These are phyloP conservation scores for Pseudomyrmex sp. DNA, from an alignment of 1,140 invertebrate species.

Conservation along the genomic window DNA sequence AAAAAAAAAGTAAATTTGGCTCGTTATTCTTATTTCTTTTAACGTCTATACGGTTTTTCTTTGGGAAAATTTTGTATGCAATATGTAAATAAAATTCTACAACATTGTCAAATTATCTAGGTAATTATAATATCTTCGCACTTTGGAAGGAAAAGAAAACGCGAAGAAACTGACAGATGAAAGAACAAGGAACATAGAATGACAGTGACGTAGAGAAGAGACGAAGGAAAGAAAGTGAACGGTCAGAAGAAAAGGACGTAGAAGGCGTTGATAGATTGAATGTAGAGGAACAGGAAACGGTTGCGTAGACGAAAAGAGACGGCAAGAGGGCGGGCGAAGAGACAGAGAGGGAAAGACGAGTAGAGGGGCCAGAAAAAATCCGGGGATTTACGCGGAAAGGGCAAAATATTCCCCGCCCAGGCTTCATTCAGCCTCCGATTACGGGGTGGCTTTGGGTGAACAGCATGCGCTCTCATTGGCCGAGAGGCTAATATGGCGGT, in stretches of 20 bases:
- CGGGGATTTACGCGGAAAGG: constrained; percentile 80
- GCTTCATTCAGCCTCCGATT: constrained; percentile 82
- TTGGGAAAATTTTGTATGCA: no score
- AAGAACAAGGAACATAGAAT: not conserved
- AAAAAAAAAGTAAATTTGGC: no score
- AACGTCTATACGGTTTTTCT: no score
- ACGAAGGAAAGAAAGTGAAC: constrained; percentile 23
- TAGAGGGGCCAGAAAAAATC: constrained; percentile 73
- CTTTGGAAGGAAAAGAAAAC: not conserved
- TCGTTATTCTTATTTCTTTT: no score
- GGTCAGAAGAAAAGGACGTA: constrained; percentile 20
- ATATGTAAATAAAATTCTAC: no score
- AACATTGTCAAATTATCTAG: not conserved
- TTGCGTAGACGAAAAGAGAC: constrained; percentile 36
- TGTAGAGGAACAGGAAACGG: constrained; percentile 24
- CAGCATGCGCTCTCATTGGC: constrained; percentile 80
- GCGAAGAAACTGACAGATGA: not conserved
- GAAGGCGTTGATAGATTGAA: constrained; percentile 52
- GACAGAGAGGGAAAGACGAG: constrained; percentile 40
- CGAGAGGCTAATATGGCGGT: constrained; percentile 84
- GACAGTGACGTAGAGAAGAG: constrained; percentile 13
- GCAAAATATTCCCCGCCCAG: constrained; percentile 84
- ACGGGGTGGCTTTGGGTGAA: constrained; percentile 82
- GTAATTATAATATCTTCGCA: not conserved
- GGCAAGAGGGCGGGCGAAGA: constrained; percentile 42